Percentiles rank a stretch among this genome's conserved stretches.
These are phyloP conservation scores for Cuculus canorus DNA, from an alignment of 2,797 vertebrate species.

Conservation along the genomic window DNA sequence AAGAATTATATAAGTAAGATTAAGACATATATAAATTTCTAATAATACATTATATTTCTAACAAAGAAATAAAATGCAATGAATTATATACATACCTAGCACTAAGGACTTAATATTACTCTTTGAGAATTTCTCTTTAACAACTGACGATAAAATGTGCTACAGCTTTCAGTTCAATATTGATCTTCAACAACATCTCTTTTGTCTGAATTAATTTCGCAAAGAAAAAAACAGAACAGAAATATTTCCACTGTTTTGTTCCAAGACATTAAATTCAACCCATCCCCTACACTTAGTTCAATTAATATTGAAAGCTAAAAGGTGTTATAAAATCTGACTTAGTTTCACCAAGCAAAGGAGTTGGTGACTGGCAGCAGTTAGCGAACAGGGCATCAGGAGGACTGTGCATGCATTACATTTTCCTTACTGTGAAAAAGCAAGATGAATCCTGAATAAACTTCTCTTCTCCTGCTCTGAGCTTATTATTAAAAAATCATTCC, in stretches of 20 bases:
- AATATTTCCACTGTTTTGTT: background rate
- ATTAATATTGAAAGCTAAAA: background rate
- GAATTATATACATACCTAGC: background rate
- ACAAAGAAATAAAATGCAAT: background rate
- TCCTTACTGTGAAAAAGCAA: background rate
- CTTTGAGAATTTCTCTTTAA: conserved; percentile 1
- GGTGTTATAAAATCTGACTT: background rate
- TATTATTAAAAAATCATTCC: background rate
- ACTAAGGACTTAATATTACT: background rate
- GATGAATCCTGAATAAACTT: background rate
- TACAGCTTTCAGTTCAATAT: conserved; percentile 35
- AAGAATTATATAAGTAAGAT: background rate
- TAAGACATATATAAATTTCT: background rate
- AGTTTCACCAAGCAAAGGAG: background rate
- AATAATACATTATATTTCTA: background rate
- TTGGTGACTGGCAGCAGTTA: background rate
- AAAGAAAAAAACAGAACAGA: background rate
- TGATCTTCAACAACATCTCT: conserved; percentile 8
- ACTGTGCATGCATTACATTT: background rate
- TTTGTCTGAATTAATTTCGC: background rate
- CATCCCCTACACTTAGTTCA: background rate
- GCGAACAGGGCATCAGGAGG: background rate
- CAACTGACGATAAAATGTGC: background rate
- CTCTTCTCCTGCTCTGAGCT: background rate
- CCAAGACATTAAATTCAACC: background rate